Evolutionary conservation across 2,888 invertebrate genomes (phyloP).

Genomic region (Galeruca laticollis): DNA sequence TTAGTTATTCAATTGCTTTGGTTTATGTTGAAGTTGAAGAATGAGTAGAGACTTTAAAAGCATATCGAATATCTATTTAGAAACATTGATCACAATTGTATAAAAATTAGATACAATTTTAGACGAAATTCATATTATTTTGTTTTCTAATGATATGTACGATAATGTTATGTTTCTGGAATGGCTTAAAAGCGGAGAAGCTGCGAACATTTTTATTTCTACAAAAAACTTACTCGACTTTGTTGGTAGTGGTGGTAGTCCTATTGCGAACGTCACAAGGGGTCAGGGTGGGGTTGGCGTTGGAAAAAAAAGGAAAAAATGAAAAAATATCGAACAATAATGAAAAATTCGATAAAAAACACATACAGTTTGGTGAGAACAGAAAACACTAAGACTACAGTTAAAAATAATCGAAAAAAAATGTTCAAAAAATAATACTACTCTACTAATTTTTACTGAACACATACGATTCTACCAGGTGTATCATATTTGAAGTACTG

Average conservation of each 20-base stretch:
- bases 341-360: constrained; percentile 50
- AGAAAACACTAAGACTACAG: constrained; percentile 28
- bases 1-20: no score
- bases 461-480: constrained; percentile 55
- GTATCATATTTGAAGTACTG: constrained; percentile 43
- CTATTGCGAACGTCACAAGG: constrained; percentile 58
- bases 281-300: constrained; percentile 52
- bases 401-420: constrained; percentile 17
- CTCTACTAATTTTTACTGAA: constrained; percentile 36
- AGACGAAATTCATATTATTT: neutral
- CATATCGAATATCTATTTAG: no score
- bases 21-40: no score
- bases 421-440: constrained; percentile 15
- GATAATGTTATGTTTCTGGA: constrained; percentile 38
- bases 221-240: constrained; percentile 63
- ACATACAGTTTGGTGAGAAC: constrained; percentile 33
- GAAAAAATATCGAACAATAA: constrained; percentile 55
- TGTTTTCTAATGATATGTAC: constrained; percentile 35
- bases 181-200: constrained; percentile 43
- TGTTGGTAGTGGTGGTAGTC: constrained; percentile 62
- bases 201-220: constrained; percentile 42
- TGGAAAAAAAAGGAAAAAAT: constrained; percentile 58
- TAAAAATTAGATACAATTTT: no score
- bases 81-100: no score
- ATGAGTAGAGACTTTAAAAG: no score